Conservation (phyloP, 2,888 invertebrate species). For the Fragum whitleyi region DNA sequence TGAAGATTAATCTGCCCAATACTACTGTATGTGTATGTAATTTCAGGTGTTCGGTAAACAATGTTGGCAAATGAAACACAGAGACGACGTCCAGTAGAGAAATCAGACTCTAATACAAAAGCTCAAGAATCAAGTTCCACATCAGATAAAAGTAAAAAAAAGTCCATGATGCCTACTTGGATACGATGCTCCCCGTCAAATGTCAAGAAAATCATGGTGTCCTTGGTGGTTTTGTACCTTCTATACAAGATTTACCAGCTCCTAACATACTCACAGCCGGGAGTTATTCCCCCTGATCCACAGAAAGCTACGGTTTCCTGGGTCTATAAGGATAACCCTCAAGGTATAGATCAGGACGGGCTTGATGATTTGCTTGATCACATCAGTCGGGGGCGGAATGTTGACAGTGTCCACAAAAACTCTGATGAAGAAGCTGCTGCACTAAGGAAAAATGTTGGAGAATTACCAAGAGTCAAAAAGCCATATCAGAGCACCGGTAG, state of each 20-base stretch:
- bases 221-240: slow-evolving; percentile 1
- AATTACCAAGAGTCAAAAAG: slow-evolving; percentile 23
- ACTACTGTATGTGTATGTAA: too few species aligned
- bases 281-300: slow-evolving; percentile 4
- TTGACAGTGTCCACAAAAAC: background rate
- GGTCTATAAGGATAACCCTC: slow-evolving; percentile 28
- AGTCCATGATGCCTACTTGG: slow-evolving; percentile 13
- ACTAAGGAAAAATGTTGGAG: background rate
- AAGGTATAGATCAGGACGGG: slow-evolving; percentile 22
- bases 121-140: background rate
- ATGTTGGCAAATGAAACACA: slow-evolving; percentile 19
- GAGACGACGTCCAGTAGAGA: slow-evolving; percentile 9
- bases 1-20: too few species aligned
- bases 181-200: slow-evolving; percentile 7
- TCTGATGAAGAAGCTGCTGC: background rate
- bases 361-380: slow-evolving; percentile 14
- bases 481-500: slow-evolving; percentile 58
- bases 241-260: slow-evolving; percentile 21
- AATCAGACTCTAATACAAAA: background rate
- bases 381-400: slow-evolving; percentile 10
- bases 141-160: background rate
- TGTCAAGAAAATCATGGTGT: slow-evolving; percentile 12
- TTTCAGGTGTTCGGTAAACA: slow-evolving; percentile 1
- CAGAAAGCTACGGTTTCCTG: background rate
- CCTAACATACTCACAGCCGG: slow-evolving; percentile 6